phyloP scores from a whole-genome alignment of 2,797 vertebrate genomes.

The Platyrinchus mystaceus region DNA sequence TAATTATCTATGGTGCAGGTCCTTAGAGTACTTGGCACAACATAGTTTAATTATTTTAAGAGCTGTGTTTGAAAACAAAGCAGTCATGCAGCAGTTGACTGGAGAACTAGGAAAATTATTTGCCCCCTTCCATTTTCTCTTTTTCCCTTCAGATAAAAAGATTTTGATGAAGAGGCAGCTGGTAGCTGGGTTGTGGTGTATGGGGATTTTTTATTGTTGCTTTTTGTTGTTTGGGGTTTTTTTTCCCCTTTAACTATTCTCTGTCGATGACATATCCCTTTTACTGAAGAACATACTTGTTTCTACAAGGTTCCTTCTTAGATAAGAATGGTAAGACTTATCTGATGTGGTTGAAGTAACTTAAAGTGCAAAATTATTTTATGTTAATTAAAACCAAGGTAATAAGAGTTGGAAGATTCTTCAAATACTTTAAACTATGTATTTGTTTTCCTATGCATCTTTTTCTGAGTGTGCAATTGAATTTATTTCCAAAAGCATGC shows the following conservation, averaged over 20 bases:
- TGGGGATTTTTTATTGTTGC: not conserved
- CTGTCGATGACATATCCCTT: not conserved
- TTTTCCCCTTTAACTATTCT: not conserved
- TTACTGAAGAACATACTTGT: not conserved
- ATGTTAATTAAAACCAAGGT: not conserved
- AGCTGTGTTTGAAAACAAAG: constrained; percentile 39
- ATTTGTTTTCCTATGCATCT: not conserved
- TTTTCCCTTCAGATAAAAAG: not conserved
- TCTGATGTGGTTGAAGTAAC: not conserved
- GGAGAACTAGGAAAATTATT: not conserved
- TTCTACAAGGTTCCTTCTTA: not conserved
- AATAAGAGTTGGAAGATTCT: not conserved
- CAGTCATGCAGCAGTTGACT: not conserved
- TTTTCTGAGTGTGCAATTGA: not conserved
- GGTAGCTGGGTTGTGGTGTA: not conserved
- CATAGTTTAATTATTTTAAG: constrained; percentile 25
- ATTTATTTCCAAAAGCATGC: not conserved
- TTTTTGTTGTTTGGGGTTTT: not conserved
- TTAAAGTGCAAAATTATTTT: not conserved
- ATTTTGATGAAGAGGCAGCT: not conserved
- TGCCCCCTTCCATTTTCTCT: not conserved
- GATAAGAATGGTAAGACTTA: not conserved
- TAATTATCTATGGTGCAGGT: not conserved
- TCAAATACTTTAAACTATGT: not conserved
- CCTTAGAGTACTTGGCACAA: not conserved